Evolutionary conservation across 2,888 invertebrate species (phyloP).

Genomic region (Apamea crenata): DNA sequence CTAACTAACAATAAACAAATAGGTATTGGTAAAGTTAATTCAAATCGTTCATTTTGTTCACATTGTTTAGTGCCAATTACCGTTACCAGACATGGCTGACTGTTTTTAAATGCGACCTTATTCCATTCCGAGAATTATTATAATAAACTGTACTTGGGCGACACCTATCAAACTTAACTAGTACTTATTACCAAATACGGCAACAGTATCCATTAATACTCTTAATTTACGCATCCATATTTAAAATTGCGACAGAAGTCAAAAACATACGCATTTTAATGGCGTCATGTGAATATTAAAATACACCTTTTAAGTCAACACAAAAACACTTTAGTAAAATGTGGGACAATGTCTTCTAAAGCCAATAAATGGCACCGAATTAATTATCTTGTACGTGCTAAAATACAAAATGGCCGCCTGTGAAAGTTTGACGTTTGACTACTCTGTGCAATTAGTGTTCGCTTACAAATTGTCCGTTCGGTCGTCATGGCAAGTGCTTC

Average conservation of each 20-base stretch:
- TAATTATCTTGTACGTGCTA: slow-evolving; percentile 79
- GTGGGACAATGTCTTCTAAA: slow-evolving; percentile 62
- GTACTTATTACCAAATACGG: slow-evolving; percentile 55
- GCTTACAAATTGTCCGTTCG: slow-evolving; percentile 78
- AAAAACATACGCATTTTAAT: slow-evolving; percentile 19
- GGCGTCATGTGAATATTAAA: slow-evolving; percentile 12
- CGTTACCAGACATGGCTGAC: not conserved
- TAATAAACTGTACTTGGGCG: slow-evolving; percentile 25
- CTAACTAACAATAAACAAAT: not conserved
- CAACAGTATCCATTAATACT: slow-evolving; percentile 27
- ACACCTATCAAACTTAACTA: slow-evolving; percentile 50
- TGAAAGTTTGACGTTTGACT: slow-evolving; percentile 77
- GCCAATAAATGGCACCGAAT: slow-evolving; percentile 69
- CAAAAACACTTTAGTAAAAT: slow-evolving; percentile 50
- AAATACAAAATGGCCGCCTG: slow-evolving; percentile 68
- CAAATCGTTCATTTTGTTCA: slow-evolving; percentile 2
- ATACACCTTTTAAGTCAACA: slow-evolving; percentile 43
- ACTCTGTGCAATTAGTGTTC: slow-evolving; percentile 85
- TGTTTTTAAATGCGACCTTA: slow-evolving; percentile 40
- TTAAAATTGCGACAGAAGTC: slow-evolving; percentile 25
- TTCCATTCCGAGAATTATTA: slow-evolving; percentile 34
- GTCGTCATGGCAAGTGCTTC: slow-evolving; percentile 84
- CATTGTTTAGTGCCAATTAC: slow-evolving; percentile 45
- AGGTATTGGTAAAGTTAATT: not conserved
- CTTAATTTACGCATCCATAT: slow-evolving; percentile 51